Evolutionary conservation across 2,888 invertebrate genomes (phyloP), one percentile per base, ranked within the genome.

Genomic region (Gandaritis pyraliata): DNA sequence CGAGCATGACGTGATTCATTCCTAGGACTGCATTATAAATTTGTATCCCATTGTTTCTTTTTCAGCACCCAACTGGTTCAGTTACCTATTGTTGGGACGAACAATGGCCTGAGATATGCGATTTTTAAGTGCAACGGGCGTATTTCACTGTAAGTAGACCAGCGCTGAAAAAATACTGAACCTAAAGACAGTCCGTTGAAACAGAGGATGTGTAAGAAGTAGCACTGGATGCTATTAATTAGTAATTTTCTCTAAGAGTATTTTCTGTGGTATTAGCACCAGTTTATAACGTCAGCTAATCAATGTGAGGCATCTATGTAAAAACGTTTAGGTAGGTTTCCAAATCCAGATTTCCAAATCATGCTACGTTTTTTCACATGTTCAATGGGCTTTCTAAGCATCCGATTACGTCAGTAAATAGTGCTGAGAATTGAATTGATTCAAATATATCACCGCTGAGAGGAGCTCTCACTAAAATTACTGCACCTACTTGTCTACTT

Each of bases 11-110:
- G 88, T 87, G 87, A 90, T 88, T 89, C 86, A 87, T 87, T 87
- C 82, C 82, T 85, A 83, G 84, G 83, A 85, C 86, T 87, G 86
- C 85, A 88, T 88, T 89, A 88, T 87, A 88, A 87, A 90, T 89
- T 89, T 88, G 88, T 87, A 83, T 82, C 74, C 83, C 80, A 84
- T 88, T 89, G 87, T 88, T 87, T 88, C 86, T 87, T 87, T 86
- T 86, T 80, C 81, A 85, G 73, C 83, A 77, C 77, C 80, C 80
- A 83, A 82, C 83, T 82, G 83, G 80, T 84, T 82, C 86, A 82
- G 83, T 82, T 83, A 83, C 82, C 87, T 83, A 85, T 89, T 89
- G 88, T 88, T 83, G 76, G 72, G 74, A 78, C 74, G 77, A 83
- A 90, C 87, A 88, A 89, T 83, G 79, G 85, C 72, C 74, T 80